Evolutionary conservation across 2,797 vertebrate genomes (phyloP).

Genomic region (Arrhamphus sclerolepis): DNA sequence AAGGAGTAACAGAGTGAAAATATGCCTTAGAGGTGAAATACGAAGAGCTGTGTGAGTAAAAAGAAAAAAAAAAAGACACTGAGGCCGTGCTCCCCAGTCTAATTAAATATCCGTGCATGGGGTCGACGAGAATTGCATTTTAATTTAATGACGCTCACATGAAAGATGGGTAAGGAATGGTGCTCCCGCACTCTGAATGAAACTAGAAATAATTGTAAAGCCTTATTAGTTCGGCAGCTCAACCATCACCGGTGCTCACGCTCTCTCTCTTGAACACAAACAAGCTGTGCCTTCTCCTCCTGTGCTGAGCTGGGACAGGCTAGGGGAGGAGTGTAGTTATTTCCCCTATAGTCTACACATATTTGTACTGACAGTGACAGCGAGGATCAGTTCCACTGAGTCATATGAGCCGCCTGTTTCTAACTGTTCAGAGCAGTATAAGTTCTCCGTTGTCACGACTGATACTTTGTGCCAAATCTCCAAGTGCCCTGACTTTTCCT

Average conservation of each 20-base stretch:
- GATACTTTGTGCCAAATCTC: slow-evolving; percentile 52
- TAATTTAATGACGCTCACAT: slow-evolving; percentile 81
- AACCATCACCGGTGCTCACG: slow-evolving; percentile 51
- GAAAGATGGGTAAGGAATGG: slow-evolving; percentile 72
- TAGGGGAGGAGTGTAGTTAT: slow-evolving; percentile 22
- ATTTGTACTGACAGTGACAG: slow-evolving; percentile 58
- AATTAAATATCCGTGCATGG: slow-evolving; percentile 79
- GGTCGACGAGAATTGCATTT: slow-evolving; percentile 79
- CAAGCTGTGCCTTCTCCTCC: slow-evolving; percentile 31
- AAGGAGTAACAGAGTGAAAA: slow-evolving; percentile 78
- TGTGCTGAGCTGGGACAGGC: slow-evolving; percentile 40
- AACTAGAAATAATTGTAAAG: slow-evolving; percentile 68
- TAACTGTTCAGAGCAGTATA: slow-evolving; percentile 42
- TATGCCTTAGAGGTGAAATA: slow-evolving; percentile 81
- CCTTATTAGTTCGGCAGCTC: slow-evolving; percentile 74
- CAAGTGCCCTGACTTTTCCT: slow-evolving; percentile 36
- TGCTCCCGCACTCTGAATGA: slow-evolving; percentile 68
- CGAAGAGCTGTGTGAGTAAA: slow-evolving; percentile 60
- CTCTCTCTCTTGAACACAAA: slow-evolving; percentile 56
- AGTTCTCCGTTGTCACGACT: slow-evolving; percentile 50
- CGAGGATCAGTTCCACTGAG: slow-evolving; percentile 47
- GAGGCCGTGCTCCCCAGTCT: slow-evolving; percentile 73
- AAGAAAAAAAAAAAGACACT: slow-evolving; percentile 61
- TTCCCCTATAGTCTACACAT: slow-evolving; percentile 17
- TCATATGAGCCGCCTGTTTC: slow-evolving; percentile 44